These are phyloP conservation scores for Melanerpes aurifrons DNA, from an alignment of 2,113 vertebrate genomes.

Conservation along the genomic window DNA sequence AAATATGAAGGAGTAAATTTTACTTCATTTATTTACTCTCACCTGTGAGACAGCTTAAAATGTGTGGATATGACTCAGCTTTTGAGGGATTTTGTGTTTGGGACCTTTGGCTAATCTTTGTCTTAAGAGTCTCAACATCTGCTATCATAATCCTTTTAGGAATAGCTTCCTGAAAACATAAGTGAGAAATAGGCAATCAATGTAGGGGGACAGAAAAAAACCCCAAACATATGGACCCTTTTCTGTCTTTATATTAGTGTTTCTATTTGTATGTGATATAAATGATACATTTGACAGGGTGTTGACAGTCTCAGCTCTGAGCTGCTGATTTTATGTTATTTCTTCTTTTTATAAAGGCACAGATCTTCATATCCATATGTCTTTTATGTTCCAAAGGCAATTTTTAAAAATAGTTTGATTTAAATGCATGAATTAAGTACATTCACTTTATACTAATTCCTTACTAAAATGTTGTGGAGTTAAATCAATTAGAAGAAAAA, in stretches of 20 bases:
- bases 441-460: neutral
- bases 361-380: conserved; percentile 44
- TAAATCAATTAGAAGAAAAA: neutral
- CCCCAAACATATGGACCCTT: neutral
- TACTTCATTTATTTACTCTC: neutral
- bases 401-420: conserved; percentile 1
- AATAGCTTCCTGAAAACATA: neutral
- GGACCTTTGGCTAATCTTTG: neutral
- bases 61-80: neutral
- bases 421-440: neutral
- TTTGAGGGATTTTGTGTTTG: neutral
- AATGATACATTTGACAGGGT: conserved; percentile 31
- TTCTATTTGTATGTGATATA: neutral
- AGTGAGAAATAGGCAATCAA: neutral
- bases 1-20: neutral
- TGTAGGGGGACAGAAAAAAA: neutral
- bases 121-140: neutral
- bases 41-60: neutral
- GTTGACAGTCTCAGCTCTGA: conserved; percentile 39
- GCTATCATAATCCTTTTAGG: neutral
- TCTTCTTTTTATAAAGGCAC: neutral
- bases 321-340: conserved; percentile 18
- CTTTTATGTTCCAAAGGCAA: conserved; percentile 24
- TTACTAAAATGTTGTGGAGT: neutral
- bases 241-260: conserved; percentile 42